Base-by-base conservation (phyloP, 2,888 invertebrate genomes). In the Drosophila prolongata region DNA sequence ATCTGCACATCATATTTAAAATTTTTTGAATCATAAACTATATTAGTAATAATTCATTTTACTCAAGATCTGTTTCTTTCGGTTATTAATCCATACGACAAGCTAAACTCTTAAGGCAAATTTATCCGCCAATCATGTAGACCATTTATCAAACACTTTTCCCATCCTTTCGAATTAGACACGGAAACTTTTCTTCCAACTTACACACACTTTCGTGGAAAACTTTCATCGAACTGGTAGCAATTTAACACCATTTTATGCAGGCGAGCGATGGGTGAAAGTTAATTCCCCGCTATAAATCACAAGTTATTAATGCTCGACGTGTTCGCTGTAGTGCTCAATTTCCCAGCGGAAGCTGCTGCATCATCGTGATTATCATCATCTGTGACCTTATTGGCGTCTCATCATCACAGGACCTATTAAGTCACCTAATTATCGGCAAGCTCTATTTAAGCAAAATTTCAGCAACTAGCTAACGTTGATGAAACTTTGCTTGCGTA, bases 231-330 rank as follows among this genome's bases (percentile, higher is more conserved):
- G 64, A 77, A 69, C 86, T 61, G 44, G 43, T 38, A 57, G 69
- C 67, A 79, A 81, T 87, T 85, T 81, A 76, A 71, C 66, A 70
- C 70, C 61, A 74, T 64, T 76, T 70, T 42, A 37, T 27, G 83
- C 60, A 43, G 66, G 38, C 19, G 16, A 27, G 47, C 16, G 35
- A 34, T 49, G 65, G 64, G 62, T 40, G 24, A 53, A 59, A 57
- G 69, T 54, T 73, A 61, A 46, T 52, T 67, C 42, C 19, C 47
- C 40, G 67, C 46, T 38, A 85, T 80, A 82, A 82, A 88, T 86
- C 87, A 75, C 73, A 80, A 86, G 78, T 82, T 82, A 88, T 88
- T 82, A 82, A 86, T 83, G 78, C 71, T 66, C 76, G 80, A 83
- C 89, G 72, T 82, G 84, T 76, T 76, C 50, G 50, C 52, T 24